Evolutionary conservation across 2,113 vertebrate species (phyloP).

Genomic region (Cebus imitator): DNA sequence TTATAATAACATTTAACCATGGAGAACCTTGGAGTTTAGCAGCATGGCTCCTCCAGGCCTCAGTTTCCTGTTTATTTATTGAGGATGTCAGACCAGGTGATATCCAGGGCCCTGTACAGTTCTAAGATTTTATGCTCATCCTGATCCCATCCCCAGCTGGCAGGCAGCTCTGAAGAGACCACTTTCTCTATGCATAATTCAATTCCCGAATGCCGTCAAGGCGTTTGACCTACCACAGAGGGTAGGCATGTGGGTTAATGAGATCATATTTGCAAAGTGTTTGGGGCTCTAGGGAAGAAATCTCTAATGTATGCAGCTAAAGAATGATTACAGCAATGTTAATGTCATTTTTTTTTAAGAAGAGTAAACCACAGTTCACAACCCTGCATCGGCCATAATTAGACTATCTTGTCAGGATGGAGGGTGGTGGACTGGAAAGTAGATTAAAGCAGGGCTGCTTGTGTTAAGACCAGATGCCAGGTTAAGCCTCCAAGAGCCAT

Average conservation of each 20-base stretch:
- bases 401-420: slow-evolving; percentile 40
- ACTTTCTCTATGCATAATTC: slow-evolving; percentile 71
- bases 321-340: slow-evolving; percentile 66
- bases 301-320: slow-evolving; percentile 68
- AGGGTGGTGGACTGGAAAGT: slow-evolving; percentile 28
- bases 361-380: slow-evolving; percentile 74
- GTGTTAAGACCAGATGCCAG: slow-evolving; percentile 36
- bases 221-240: slow-evolving; percentile 57
- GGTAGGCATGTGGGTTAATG: slow-evolving; percentile 69
- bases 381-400: slow-evolving; percentile 62
- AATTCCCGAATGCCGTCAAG: slow-evolving; percentile 39
- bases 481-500: slow-evolving; percentile 43
- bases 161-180: slow-evolving; percentile 25
- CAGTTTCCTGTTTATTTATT: slow-evolving; percentile 44
- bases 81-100: neutral
- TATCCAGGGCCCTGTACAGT: neutral
- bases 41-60: neutral
- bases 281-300: slow-evolving; percentile 66
- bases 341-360: slow-evolving; percentile 63
- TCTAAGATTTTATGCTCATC: neutral
- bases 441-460: slow-evolving; percentile 54
- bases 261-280: slow-evolving; percentile 76
- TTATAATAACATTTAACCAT: neutral
- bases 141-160: slow-evolving; percentile 27
- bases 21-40: neutral